These are phyloP conservation scores for Agelaius phoeniceus DNA, from an alignment of 2,113 vertebrate genomes.

Conservation along the genomic window DNA sequence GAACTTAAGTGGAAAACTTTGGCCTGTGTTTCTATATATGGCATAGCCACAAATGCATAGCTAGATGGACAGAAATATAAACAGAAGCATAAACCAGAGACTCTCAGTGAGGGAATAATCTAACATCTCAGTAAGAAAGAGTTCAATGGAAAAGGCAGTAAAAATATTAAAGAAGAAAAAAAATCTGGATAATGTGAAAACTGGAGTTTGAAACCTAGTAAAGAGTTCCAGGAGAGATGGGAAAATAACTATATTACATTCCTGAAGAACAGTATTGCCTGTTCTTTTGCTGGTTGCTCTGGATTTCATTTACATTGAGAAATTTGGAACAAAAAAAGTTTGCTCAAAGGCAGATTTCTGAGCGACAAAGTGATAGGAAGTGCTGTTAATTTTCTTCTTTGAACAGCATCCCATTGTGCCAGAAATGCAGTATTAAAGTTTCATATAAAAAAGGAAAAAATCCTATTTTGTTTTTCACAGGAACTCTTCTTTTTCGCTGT, in stretches of 20 bases:
- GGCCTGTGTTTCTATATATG: not conserved
- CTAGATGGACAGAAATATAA: not conserved
- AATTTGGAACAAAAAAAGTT: not conserved
- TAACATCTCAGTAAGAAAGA: not conserved
- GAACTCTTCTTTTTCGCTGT: not conserved
- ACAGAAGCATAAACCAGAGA: not conserved
- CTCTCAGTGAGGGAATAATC: not conserved
- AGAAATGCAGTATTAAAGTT: not conserved
- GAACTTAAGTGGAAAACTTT: not conserved
- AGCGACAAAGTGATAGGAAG: not conserved
- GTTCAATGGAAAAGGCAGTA: not conserved
- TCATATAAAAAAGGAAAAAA: not conserved
- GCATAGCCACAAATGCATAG: not conserved
- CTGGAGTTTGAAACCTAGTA: not conserved
- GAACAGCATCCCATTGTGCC: not conserved
- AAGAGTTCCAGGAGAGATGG: not conserved
- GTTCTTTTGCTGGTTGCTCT: not conserved
- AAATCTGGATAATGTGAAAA: not conserved
- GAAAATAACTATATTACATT: not conserved
- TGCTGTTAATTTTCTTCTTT: not conserved
- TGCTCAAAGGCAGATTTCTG: not conserved
- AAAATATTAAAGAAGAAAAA: not conserved
- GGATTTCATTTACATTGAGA: not conserved
- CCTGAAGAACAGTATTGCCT: not conserved
- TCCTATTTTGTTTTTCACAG: not conserved